These are phyloP conservation scores for Columbina picui DNA, from an alignment of 2,113 vertebrate genomes.

Conservation along the genomic window DNA sequence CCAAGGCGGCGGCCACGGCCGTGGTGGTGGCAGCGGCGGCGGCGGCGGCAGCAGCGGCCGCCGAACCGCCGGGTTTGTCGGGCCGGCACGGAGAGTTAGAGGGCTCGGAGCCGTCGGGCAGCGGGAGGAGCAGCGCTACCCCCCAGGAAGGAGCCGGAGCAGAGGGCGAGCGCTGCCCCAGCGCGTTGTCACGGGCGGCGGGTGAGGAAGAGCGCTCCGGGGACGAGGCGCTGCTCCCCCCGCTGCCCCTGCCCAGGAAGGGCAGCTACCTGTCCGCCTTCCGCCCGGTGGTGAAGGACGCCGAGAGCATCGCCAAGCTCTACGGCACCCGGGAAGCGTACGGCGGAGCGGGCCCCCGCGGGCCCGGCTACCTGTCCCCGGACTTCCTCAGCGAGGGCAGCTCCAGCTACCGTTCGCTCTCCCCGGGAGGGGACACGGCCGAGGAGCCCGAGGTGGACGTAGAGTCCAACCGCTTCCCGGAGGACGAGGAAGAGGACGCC, in stretches of 20 bases:
- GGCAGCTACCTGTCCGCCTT: conserved; percentile 93
- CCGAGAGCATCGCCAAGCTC: conserved; percentile 93
- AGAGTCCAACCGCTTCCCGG: conserved; percentile 87
- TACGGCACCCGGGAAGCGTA: conserved; percentile 89
- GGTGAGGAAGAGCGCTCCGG: conserved; percentile 81
- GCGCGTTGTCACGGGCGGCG: conserved; percentile 58
- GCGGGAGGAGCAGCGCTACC: conserved; percentile 78
- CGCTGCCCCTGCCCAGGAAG: conserved; percentile 84
- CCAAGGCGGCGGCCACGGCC: conserved; percentile 81
- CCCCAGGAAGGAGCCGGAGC: conserved; percentile 76
- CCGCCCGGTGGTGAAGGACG: conserved; percentile 91
- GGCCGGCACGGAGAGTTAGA: conserved; percentile 19
- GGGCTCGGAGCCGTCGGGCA: conserved; percentile 63
- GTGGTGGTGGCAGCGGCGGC: conserved; percentile 72
- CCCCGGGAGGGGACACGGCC: conserved; percentile 88
- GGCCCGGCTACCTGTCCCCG: conserved; percentile 86
- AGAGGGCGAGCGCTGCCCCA: conserved; percentile 74
- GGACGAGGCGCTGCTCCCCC: conserved; percentile 81
- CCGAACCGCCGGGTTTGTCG: not conserved
- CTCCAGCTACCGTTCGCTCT: conserved; percentile 90
- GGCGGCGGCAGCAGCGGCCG: conserved; percentile 33
- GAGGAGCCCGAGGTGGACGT: conserved; percentile 94
- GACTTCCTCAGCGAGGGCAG: conserved; percentile 92
- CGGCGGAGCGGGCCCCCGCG: conserved; percentile 46
- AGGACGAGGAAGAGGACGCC: conserved; percentile 69